Conservation (phyloP, 2,797 vertebrate species). For the Lepus townsendii region DNA sequence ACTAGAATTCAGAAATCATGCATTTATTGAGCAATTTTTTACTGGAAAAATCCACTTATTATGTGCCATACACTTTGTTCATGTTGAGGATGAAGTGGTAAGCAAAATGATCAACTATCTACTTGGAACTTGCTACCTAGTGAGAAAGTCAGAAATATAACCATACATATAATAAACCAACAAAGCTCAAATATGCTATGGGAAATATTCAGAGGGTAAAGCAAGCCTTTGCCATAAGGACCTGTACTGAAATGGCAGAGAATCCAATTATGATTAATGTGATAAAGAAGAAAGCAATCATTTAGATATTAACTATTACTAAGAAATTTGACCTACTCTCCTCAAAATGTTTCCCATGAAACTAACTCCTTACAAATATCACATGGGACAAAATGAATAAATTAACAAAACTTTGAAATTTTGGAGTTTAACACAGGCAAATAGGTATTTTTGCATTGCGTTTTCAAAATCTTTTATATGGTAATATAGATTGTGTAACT, state of each 20-base stretch:
- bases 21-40: background rate
- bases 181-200: background rate
- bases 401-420: background rate
- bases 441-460: background rate
- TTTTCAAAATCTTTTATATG: background rate
- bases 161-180: background rate
- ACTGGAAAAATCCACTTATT: background rate
- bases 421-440: background rate
- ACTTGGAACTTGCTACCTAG: background rate
- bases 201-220: background rate
- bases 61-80: background rate
- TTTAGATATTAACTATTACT: background rate
- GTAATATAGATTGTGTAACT: background rate
- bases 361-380: background rate
- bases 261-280: background rate
- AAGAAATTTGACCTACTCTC: background rate
- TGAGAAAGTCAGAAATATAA: background rate
- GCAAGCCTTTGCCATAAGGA: background rate
- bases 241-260: background rate
- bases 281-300: background rate
- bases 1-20: background rate
- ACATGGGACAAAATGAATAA: background rate
- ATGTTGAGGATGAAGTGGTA: background rate
- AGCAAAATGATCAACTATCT: background rate
- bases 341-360: slow-evolving; percentile 24